Conservation (phyloP, 2,888 invertebrate genomes). For the Clunio marinus region DNA sequence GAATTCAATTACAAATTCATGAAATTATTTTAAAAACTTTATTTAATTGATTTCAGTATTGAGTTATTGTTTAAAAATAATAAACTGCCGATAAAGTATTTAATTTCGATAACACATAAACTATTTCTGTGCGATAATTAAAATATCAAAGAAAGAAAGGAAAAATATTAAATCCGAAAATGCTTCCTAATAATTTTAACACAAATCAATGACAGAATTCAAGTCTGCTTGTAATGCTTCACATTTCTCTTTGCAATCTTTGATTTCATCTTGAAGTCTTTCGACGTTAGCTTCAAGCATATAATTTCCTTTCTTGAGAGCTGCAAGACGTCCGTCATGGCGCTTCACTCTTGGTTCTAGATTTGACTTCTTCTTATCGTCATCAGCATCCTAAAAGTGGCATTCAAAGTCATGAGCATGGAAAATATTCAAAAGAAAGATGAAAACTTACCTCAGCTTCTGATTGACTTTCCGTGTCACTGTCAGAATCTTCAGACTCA, state of each 20-base stretch:
- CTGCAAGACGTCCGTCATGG: conserved; percentile 73
- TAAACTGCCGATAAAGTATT: too few species aligned
- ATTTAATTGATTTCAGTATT: too few species aligned
- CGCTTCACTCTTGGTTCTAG: conserved; percentile 63
- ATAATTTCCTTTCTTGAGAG: conserved; percentile 83
- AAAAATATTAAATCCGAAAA: background rate
- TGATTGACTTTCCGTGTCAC: conserved; percentile 64
- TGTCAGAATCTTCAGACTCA: conserved; percentile 51
- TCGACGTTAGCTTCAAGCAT: conserved; percentile 84
- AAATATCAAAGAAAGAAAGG: too few species aligned
- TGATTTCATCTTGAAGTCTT: conserved; percentile 77
- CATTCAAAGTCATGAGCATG: too few species aligned
- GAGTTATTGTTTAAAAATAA: too few species aligned
- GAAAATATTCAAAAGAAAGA: too few species aligned
- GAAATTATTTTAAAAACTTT: too few species aligned
- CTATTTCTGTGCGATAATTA: too few species aligned
- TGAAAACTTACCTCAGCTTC: conserved; percentile 60
- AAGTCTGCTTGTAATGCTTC: conserved; percentile 73
- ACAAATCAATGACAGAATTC: conserved; percentile 80
- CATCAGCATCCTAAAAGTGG: conserved; percentile 58
- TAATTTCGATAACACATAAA: too few species aligned
- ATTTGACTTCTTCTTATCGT: conserved; percentile 64
- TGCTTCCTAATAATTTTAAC: conserved; percentile 52
- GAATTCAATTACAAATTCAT: too few species aligned
- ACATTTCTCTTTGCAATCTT: conserved; percentile 77